Evolutionary conservation across 1,140 invertebrate species (phyloP).

Genomic region (Papilio glaucus): DNA sequence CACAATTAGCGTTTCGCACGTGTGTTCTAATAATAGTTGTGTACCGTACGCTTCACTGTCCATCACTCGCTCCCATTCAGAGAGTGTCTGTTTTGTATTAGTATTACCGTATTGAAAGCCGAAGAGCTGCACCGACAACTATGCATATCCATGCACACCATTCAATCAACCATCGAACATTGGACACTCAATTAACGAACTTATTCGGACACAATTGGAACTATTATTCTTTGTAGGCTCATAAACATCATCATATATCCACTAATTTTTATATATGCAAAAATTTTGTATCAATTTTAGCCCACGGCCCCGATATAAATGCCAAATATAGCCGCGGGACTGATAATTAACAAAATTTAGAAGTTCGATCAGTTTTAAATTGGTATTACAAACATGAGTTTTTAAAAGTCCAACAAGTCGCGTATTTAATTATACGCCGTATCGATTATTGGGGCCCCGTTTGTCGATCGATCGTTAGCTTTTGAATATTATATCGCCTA

Average conservation of each 20-base stretch:
- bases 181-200: slow-evolving; percentile 1
- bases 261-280: slow-evolving; percentile 23
- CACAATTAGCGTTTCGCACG: slow-evolving; percentile 77
- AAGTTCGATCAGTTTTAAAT: slow-evolving; percentile 33
- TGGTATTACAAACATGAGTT: slow-evolving; percentile 38
- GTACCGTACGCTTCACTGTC: slow-evolving; percentile 65
- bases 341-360: slow-evolving; percentile 37
- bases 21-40: slow-evolving; percentile 69
- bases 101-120: slow-evolving; percentile 48
- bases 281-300: slow-evolving; percentile 30
- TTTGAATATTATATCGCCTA: slow-evolving; percentile 64
- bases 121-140: slow-evolving; percentile 42
- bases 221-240: neutral
- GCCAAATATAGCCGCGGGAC: slow-evolving; percentile 38
- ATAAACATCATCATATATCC: slow-evolving; percentile 14
- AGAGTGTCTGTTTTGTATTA: slow-evolving; percentile 67
- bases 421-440: slow-evolving; percentile 47
- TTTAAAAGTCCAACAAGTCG: slow-evolving; percentile 35
- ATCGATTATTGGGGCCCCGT: slow-evolving; percentile 43
- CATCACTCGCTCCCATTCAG: slow-evolving; percentile 66
- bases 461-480: slow-evolving; percentile 53
- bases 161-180: slow-evolving; percentile 9
- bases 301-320: slow-evolving; percentile 34
- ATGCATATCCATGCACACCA: slow-evolving; percentile 40
- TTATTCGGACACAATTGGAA: slow-evolving; percentile 12